phyloP scores from a whole-genome alignment of 2,113 vertebrate species.

The Kryptolebias marmoratus region DNA sequence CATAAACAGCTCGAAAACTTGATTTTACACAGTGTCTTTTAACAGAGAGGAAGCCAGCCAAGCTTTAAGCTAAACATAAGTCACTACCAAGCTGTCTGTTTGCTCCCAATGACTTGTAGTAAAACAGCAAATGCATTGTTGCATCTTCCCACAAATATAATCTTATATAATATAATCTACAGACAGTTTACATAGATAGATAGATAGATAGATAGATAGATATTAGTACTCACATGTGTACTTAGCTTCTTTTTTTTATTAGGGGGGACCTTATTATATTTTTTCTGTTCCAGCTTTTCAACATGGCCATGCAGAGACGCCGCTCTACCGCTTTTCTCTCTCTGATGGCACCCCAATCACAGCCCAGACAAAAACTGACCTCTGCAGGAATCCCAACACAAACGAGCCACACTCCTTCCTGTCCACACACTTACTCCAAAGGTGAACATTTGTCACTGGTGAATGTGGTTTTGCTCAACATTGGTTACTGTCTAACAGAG shows the following conservation, averaged over 20 bases:
- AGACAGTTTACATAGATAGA: no score
- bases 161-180: background rate
- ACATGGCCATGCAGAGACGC: constrained; percentile 92
- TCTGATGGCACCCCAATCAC: constrained; percentile 95
- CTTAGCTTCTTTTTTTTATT: background rate
- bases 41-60: no score
- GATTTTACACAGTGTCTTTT: no score
- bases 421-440: constrained; percentile 95
- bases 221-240: background rate
- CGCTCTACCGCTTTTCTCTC: constrained; percentile 92
- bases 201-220: no score
- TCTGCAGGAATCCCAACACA: constrained; percentile 88
- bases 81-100: no score
- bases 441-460: constrained; percentile 73
- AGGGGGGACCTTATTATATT: background rate
- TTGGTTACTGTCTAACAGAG: background rate
- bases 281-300: constrained; percentile 84
- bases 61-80: no score
- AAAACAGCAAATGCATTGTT: no score
- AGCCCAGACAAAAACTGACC: constrained; percentile 93
- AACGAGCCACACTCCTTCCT: constrained; percentile 91
- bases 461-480: background rate
- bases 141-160: no score
- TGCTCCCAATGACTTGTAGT: no score
- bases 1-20: no score